phyloP scores from a whole-genome alignment of 2,888 invertebrate genomes.

The Drosophila austrosaltans region DNA sequence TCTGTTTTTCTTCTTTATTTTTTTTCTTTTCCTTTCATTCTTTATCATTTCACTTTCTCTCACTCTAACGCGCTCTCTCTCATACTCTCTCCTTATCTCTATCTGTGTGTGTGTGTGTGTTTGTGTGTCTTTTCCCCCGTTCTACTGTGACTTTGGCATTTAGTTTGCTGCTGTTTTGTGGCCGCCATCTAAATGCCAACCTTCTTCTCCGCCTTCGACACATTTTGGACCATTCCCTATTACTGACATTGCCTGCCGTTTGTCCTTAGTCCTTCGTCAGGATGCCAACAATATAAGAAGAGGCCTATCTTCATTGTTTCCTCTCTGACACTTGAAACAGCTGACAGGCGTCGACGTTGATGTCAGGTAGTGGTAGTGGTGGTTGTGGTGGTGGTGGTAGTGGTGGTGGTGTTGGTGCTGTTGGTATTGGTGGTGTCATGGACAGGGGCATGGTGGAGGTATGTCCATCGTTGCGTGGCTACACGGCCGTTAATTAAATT shows the following conservation, averaged over 20 bases:
- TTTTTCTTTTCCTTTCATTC: constrained; percentile 9
- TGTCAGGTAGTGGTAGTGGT: constrained; percentile 41
- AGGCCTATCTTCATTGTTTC: constrained; percentile 73
- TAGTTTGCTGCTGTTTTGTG: constrained; percentile 46
- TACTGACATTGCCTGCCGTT: constrained; percentile 16
- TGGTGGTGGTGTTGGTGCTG: neutral
- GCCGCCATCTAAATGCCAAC: constrained; percentile 38
- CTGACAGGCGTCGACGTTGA: constrained; percentile 58
- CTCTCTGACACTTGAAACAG: constrained; percentile 71
- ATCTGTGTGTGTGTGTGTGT: neutral
- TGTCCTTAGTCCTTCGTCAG: constrained; percentile 52
- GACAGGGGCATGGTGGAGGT: neutral
- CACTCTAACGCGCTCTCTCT: constrained; percentile 5
- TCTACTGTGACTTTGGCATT: constrained; percentile 50
- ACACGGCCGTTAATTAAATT: constrained; percentile 73
- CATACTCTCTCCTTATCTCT: constrained; percentile 4
- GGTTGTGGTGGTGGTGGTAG: constrained; percentile 14
- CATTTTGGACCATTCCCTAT: constrained; percentile 4
- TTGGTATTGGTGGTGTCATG: too few species aligned
- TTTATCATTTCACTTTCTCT: constrained; percentile 51
- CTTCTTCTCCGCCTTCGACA: neutral
- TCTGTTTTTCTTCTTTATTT: constrained; percentile 9
- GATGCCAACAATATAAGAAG: constrained; percentile 72
- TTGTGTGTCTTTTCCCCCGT: constrained; percentile 1
- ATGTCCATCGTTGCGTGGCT: constrained; percentile 52